phyloP scores from a whole-genome alignment of 2,888 invertebrate species.

The Pachydiplax longipennis region DNA sequence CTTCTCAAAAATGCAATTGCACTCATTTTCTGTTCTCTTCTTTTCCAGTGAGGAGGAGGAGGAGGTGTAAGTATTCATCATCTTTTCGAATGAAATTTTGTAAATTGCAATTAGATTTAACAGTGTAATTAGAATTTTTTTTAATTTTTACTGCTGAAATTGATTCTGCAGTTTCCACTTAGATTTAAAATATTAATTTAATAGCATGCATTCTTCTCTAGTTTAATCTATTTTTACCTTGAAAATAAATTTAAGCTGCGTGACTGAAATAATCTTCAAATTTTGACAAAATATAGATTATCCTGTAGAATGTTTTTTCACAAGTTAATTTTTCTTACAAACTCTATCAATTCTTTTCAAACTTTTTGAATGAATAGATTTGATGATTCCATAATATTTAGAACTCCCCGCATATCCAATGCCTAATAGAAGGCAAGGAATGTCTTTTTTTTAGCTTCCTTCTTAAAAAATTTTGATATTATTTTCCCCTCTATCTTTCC shows the following conservation, averaged over 20 bases:
- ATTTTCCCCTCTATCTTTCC: slow-evolving; percentile 21
- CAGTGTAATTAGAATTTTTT: neutral
- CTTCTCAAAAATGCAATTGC: neutral
- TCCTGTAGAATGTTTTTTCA: neutral
- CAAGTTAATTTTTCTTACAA: neutral
- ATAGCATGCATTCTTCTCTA: neutral
- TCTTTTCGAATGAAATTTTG: neutral
- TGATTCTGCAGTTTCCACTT: neutral
- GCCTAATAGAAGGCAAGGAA: neutral
- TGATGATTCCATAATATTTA: neutral
- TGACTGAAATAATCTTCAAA: neutral
- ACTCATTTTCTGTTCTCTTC: slow-evolving; percentile 53
- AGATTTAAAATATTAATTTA: neutral
- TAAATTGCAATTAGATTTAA: no score
- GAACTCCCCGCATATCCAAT: neutral
- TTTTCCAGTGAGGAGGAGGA: slow-evolving; percentile 73
- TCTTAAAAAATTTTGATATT: neutral
- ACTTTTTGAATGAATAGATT: neutral
- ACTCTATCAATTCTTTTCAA: neutral
- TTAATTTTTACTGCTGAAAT: neutral
- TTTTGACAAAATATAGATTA: neutral
- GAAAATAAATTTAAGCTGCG: neutral
- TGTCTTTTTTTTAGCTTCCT: neutral
- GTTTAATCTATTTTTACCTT: neutral
- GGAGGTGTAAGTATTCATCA: slow-evolving; percentile 74